A percentile compares a stretch with the other conserved stretches of the same genome.
Conservation (phyloP, 2,797 vertebrate species). For the Tapirus indicus region DNA sequence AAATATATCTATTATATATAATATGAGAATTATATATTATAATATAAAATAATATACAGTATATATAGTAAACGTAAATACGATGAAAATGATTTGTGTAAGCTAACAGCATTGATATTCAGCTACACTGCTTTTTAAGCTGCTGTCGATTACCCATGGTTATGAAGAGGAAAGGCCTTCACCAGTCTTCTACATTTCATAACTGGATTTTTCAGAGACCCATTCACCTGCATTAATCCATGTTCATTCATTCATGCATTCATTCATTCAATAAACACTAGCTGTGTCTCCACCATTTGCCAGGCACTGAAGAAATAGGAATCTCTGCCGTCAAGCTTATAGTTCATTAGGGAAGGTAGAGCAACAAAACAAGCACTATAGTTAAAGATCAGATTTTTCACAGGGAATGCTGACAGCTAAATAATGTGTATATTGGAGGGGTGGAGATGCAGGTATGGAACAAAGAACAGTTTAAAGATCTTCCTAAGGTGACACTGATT, state of each 20-base stretch:
- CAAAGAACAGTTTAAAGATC: not conserved
- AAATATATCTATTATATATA: not conserved
- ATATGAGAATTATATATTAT: not conserved
- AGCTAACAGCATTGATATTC: not conserved
- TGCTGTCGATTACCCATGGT: not conserved
- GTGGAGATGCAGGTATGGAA: not conserved
- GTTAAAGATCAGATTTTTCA: not conserved
- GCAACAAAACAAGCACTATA: not conserved
- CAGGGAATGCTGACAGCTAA: not conserved
- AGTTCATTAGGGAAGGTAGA: not conserved
- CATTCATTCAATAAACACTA: conserved; percentile 30
- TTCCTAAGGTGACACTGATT: not conserved
- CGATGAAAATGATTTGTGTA: not conserved
- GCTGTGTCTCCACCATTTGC: not conserved
- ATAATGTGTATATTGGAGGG: not conserved
- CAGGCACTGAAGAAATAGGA: not conserved
- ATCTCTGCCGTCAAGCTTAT: not conserved
- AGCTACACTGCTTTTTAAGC: not conserved
- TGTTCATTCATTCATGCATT: not conserved
- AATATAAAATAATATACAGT: not conserved
- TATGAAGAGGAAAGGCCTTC: not conserved
- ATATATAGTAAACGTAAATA: not conserved
- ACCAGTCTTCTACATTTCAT: not conserved
- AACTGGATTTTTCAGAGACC: not conserved
- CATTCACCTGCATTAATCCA: not conserved